Base-by-base conservation (phyloP, 1,140 invertebrate genomes). In the Danaus plexippus region DNA sequence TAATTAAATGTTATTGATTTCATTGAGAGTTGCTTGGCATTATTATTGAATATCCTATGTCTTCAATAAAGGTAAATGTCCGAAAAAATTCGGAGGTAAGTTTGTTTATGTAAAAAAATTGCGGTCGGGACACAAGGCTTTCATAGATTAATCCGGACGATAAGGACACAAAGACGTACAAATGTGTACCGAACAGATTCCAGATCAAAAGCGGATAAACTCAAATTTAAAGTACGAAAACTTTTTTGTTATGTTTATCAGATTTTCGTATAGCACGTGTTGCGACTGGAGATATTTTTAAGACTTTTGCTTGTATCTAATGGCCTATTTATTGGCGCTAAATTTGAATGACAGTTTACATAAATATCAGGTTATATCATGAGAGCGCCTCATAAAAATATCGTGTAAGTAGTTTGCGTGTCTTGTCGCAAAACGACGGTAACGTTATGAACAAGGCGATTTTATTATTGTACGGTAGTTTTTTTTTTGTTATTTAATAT, bases 141-240 rank as follows among this genome's bases (percentile, higher is more conserved):
- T 73, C 71, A 67, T 62, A 65, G 82, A 85, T 85, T 85, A 85
- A 85, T 84, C 77, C 75, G 47, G n/a, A 66, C 60, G 80, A 84
- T 84, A 85, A 80, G 66, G 61, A 61, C 71, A 73, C 77, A 80
- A 75, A 76, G 76, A 72, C 71, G 59, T 64, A 79, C 77, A 81
- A 79, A 81, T 81, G 73, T 85, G 79, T 83, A 73, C 77, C 77
- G 73, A 79, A 79, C 69, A 77, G 79, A 85, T 80, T 77, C 70
- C 69, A 77, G 75, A 85, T 83, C 61, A 63, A 74, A 80, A 79
- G 75, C 71, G 69, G 79, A 83, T 85, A 85, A 83, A 77, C 66
- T 73, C 61, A 74, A 63, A 73, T 80, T 80, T 77, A 70, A 74
- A 61, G 74, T 69, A 73, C 67, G 71, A 77, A 75, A 74, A 68